These are phyloP conservation scores for Lasioglossum leucozonium DNA, from an alignment of 2,888 invertebrate genomes.

Conservation along the genomic window DNA sequence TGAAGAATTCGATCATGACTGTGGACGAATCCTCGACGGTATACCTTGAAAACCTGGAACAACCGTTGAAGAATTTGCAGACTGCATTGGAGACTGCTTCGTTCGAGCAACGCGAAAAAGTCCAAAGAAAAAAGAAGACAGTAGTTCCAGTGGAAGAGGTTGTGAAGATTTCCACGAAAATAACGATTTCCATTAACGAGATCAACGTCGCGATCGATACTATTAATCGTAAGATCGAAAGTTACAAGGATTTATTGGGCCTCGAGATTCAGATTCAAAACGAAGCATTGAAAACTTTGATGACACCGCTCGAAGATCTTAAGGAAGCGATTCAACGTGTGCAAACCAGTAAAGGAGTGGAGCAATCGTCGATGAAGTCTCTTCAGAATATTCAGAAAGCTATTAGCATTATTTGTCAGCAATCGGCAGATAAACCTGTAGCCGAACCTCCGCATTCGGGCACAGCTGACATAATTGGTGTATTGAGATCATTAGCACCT, in stretches of 20 bases:
- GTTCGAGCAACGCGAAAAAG: slow-evolving; percentile 1
- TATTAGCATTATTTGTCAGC: slow-evolving; percentile 74
- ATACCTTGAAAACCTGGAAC: slow-evolving; percentile 65
- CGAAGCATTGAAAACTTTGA: slow-evolving; percentile 59
- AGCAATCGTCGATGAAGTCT: slow-evolving; percentile 65
- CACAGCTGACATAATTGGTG: slow-evolving; percentile 4
- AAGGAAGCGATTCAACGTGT: slow-evolving; percentile 50
- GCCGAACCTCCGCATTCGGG: slow-evolving; percentile 60
- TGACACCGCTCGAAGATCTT: slow-evolving; percentile 56
- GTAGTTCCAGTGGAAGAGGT: slow-evolving; percentile 36
- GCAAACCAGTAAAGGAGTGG: slow-evolving; percentile 28
- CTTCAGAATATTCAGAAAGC: slow-evolving; percentile 74
- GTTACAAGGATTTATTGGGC: slow-evolving; percentile 46
- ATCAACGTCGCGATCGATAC: slow-evolving; percentile 60
- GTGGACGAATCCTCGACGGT: slow-evolving; percentile 64
- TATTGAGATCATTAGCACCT: slow-evolving; percentile 44
- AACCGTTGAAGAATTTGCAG: slow-evolving; percentile 59
- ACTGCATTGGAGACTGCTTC: slow-evolving; percentile 54
- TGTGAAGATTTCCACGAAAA: slow-evolving; percentile 38
- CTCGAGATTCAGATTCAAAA: slow-evolving; percentile 60
- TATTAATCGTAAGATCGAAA: slow-evolving; percentile 58
- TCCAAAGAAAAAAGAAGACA: neutral
- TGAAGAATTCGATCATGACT: slow-evolving; percentile 65
- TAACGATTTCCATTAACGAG: slow-evolving; percentile 45
- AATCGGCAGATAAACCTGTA: slow-evolving; percentile 65